Evolutionary conservation across 1,140 invertebrate species (phyloP).

Genomic region (Steinernema feltiae): DNA sequence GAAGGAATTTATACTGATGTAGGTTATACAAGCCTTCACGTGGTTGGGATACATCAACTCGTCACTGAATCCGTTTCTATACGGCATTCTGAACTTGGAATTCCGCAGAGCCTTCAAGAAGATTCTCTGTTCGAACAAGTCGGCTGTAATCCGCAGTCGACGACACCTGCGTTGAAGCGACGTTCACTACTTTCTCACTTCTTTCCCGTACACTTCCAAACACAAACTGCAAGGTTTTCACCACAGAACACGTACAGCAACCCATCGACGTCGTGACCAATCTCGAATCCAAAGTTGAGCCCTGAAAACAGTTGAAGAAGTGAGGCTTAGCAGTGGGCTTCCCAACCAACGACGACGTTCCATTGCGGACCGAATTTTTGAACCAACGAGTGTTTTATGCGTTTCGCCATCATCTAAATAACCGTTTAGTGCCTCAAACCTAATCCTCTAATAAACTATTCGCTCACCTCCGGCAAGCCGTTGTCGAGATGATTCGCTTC

Average conservation of each 20-base stretch:
- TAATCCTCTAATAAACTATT: background rate
- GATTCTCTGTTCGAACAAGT: conserved; percentile 51
- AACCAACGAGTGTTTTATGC: background rate
- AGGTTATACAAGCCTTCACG: conserved; percentile 56
- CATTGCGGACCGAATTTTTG: background rate
- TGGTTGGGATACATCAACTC: conserved; percentile 58
- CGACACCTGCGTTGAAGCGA: background rate
- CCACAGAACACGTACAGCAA: background rate
- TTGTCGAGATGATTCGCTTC: background rate
- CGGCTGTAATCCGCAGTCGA: background rate
- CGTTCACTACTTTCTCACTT: background rate
- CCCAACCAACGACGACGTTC: background rate
- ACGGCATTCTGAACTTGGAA: conserved; percentile 55
- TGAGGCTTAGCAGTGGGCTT: background rate
- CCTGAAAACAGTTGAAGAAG: background rate
- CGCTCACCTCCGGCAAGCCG: background rate
- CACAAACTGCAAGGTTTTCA: background rate
- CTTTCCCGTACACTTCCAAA: background rate
- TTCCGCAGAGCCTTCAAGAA: conserved; percentile 56
- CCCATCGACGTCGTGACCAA: background rate
- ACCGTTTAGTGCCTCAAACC: background rate
- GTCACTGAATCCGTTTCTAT: conserved; percentile 44
- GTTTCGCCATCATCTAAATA: background rate
- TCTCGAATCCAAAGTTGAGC: background rate
- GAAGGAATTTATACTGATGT: conserved; percentile 1